Conservation (phyloP, 1,140 invertebrate species). For the Dendroctonus ponderosae region DNA sequence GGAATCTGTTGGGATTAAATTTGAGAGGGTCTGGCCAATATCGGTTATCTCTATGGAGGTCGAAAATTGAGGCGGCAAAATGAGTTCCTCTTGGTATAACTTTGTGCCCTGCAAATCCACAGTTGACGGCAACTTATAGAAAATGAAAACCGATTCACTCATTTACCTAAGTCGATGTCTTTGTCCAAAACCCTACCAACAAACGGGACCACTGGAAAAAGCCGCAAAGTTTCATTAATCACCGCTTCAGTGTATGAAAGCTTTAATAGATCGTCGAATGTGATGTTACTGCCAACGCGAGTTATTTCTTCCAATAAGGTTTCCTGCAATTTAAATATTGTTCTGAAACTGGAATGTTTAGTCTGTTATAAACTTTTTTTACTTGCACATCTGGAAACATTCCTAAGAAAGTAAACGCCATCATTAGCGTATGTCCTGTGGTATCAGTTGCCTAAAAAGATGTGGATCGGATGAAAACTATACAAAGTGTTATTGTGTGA, state of each 20-base stretch:
- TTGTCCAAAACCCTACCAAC: not conserved
- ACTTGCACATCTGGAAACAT: not conserved
- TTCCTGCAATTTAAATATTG: not conserved
- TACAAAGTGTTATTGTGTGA: not conserved
- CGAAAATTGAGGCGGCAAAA: slow-evolving; percentile 15
- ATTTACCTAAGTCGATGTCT: not conserved
- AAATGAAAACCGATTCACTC: not conserved
- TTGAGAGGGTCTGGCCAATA: slow-evolving; percentile 54
- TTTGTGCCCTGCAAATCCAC: not conserved
- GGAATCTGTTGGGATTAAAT: slow-evolving; percentile 66
- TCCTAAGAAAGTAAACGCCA: not conserved
- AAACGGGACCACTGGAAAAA: not conserved
- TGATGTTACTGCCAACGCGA: not conserved
- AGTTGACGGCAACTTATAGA: not conserved
- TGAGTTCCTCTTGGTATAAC: slow-evolving; percentile 23
- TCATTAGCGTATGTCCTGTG: not conserved
- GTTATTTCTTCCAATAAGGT: not conserved
- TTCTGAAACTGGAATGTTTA: not conserved
- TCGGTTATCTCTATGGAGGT: slow-evolving; percentile 26
- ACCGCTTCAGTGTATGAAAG: not conserved
- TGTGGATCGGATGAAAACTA: not conserved
- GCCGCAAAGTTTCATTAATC: not conserved
- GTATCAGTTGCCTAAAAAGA: not conserved
- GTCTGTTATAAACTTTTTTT: not conserved
- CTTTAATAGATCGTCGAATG: not conserved